These are phyloP conservation scores for Triplophysa dalaica DNA, from an alignment of 2,113 vertebrate genomes.

Conservation along the genomic window DNA sequence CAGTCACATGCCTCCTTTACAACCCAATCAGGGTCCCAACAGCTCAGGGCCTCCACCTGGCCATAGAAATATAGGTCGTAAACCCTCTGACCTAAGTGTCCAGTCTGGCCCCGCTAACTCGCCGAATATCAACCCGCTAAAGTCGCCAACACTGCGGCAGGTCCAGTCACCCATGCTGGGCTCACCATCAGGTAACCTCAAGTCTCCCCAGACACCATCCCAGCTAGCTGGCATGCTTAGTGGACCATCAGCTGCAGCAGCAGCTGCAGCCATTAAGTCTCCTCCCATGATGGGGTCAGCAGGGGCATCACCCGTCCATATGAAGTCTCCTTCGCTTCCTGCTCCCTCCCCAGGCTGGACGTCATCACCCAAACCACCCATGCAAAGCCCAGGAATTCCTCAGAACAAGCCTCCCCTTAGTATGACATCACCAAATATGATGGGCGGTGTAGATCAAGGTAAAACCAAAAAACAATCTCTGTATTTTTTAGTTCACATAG, in stretches of 20 bases:
- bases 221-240: conserved; percentile 96
- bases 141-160: conserved; percentile 95
- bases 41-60: conserved; percentile 74
- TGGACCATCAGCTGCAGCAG: conserved; percentile 85
- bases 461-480: conserved; percentile 48
- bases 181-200: conserved; percentile 96
- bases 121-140: conserved; percentile 94
- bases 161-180: conserved; percentile 98
- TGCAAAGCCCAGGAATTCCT: conserved; percentile 95
- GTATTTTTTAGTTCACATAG: background rate
- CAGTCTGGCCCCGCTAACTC: conserved; percentile 90
- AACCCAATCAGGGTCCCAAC: conserved; percentile 81
- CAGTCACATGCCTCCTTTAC: conserved; percentile 92
- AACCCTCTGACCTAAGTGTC: conserved; percentile 90
- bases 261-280: conserved; percentile 90
- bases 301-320: conserved; percentile 97
- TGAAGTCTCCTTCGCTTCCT: conserved; percentile 97
- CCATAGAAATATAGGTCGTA: conserved; percentile 82
- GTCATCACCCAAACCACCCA: conserved; percentile 95
- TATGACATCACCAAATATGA: conserved; percentile 95
- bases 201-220: conserved; percentile 96
- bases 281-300: conserved; percentile 97
- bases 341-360: conserved; percentile 97
- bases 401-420: conserved; percentile 90
- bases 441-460: conserved; percentile 92